These are phyloP conservation scores for Puma concolor DNA, from an alignment of 2,113 vertebrate species.

Conservation along the genomic window DNA sequence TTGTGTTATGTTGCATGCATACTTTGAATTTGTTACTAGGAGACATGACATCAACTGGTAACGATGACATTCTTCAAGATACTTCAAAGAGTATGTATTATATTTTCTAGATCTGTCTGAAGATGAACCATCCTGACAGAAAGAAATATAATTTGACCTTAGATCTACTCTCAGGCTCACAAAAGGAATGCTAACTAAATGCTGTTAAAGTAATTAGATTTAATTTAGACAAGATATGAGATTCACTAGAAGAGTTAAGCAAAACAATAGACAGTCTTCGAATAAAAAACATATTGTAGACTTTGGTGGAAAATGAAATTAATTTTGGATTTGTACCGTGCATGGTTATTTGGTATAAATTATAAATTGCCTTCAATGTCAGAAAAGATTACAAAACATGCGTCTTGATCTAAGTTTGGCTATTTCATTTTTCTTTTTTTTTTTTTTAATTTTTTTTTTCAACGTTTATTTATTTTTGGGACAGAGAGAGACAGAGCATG, in stretches of 20 bases:
- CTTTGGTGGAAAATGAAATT: conserved; percentile 31
- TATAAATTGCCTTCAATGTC: background rate
- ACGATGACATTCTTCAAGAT: background rate
- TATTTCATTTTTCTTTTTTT: conserved; percentile 7
- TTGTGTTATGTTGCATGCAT: background rate
- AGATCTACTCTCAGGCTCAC: background rate
- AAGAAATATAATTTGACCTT: conserved; percentile 27
- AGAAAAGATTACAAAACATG: background rate
- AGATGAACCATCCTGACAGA: conserved; percentile 12
- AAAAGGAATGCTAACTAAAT: background rate
- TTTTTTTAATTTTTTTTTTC: too few relatives aligned
- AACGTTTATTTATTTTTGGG: too few relatives aligned
- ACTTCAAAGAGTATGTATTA: background rate
- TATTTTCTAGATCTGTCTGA: background rate
- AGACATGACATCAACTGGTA: background rate
- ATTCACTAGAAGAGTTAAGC: background rate
- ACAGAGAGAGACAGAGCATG: too few relatives aligned
- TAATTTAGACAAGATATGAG: background rate
- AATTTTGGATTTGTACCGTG: background rate
- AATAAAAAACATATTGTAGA: conserved; percentile 18
- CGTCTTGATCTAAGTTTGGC: background rate
- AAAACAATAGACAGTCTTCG: background rate
- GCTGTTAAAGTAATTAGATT: conserved; percentile 8
- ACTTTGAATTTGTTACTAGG: conserved; percentile 2
- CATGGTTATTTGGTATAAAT: background rate